Evolutionary conservation across 2,888 invertebrate species (phyloP).

Genomic region (Drosophila infuscata): DNA sequence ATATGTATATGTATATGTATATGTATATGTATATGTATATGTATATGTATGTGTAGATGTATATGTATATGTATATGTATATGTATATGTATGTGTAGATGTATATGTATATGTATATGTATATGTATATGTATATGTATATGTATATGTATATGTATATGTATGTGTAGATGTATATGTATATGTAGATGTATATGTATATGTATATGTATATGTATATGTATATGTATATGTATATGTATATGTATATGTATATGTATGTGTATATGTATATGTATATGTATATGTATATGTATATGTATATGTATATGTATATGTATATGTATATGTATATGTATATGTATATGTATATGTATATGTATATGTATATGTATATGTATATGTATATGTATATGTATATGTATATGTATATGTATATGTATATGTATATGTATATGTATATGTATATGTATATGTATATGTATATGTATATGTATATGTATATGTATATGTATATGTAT

Average conservation of each 20-base stretch:
- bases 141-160: neutral
- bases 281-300: slow-evolving; percentile 4
- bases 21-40: slow-evolving; percentile 5
- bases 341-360: slow-evolving; percentile 12
- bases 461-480: neutral
- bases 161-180: neutral
- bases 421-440: slow-evolving; percentile 4
- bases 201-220: slow-evolving; percentile 2
- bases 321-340: slow-evolving; percentile 4
- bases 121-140: slow-evolving; percentile 6
- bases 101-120: slow-evolving; percentile 2
- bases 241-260: neutral
- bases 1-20: neutral
- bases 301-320: slow-evolving; percentile 23
- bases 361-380: slow-evolving; percentile 10
- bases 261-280: neutral
- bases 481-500: neutral
- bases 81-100: slow-evolving; percentile 1
- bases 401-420: slow-evolving; percentile 10
- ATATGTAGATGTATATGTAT: slow-evolving; percentile 1
- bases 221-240: neutral
- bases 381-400: slow-evolving; percentile 7
- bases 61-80: slow-evolving; percentile 1
- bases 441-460: slow-evolving; percentile 12
- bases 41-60: slow-evolving; percentile 5